phyloP scores from a whole-genome alignment of 2,113 vertebrate species.

The Odobenus rosmarus region DNA sequence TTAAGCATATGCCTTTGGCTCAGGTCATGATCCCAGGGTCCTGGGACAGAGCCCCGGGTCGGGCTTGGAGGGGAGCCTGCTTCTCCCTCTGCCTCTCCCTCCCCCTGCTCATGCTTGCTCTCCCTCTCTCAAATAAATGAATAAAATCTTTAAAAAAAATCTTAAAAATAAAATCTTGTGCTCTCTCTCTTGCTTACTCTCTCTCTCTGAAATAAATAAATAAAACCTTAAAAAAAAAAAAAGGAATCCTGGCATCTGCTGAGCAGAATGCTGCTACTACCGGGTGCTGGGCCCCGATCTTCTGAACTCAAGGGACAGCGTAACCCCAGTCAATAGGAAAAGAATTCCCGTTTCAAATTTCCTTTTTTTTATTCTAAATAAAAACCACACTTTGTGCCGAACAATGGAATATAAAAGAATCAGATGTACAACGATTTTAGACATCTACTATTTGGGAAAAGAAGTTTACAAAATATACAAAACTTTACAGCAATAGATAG shows the following conservation, averaged over 20 bases:
- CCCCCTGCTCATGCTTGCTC: no score
- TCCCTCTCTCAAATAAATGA: neutral
- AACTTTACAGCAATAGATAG: constrained; percentile 92
- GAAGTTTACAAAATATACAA: constrained; percentile 91
- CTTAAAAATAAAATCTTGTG: neutral
- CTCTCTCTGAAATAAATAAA: neutral
- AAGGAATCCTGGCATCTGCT: neutral
- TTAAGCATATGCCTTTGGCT: neutral
- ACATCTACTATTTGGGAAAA: constrained; percentile 84
- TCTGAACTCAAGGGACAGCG: neutral
- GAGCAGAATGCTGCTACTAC: accelerated
- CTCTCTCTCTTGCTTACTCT: neutral
- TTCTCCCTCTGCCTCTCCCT: neutral
- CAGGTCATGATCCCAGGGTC: neutral
- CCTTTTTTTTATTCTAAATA: constrained; percentile 91
- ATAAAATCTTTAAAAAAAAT: neutral
- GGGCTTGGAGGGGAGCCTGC: neutral
- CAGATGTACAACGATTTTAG: constrained; percentile 88
- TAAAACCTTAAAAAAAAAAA: neutral
- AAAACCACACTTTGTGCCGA: constrained; percentile 90
- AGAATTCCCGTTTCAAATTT: constrained; percentile 59
- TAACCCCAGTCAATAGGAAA: neutral
- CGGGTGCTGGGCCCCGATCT: accelerated
- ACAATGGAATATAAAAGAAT: constrained; percentile 91
- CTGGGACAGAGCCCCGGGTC: neutral